Conservation (phyloP, 2,113 vertebrate species). For the Pluvianellus socialis region DNA sequence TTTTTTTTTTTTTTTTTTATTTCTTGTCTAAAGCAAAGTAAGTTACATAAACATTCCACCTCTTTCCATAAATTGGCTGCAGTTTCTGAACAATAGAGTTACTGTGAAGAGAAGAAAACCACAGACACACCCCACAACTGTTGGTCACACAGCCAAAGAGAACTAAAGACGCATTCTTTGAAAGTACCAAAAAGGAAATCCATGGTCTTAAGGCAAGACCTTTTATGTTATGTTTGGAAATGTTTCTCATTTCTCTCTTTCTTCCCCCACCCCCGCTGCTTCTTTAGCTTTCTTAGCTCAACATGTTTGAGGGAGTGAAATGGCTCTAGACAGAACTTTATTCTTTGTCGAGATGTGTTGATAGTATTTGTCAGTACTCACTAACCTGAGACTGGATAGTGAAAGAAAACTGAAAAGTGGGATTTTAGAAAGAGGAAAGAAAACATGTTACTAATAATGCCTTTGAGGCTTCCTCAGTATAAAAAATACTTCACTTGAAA, state of each 20-base stretch:
- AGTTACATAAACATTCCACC: conserved; percentile 86
- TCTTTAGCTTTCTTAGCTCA: conserved; percentile 39
- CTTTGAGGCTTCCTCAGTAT: conserved; percentile 29
- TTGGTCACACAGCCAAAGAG: conserved; percentile 76
- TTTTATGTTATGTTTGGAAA: conserved; percentile 80
- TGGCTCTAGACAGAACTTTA: conserved; percentile 55
- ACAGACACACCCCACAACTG: conserved; percentile 79
- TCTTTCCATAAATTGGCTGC: conserved; percentile 82
- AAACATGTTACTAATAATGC: conserved; percentile 42
- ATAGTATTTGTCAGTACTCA: conserved; percentile 65
- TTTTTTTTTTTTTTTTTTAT: conserved; percentile 54
- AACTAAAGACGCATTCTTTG: conserved; percentile 82
- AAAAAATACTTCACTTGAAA: neutral
- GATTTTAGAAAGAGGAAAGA: conserved; percentile 38
- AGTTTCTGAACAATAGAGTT: conserved; percentile 83
- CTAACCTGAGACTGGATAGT: conserved; percentile 47
- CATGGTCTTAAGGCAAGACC: conserved; percentile 79
- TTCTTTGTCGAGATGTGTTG: conserved; percentile 53
- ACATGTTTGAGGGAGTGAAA: conserved; percentile 57
- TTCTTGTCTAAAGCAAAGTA: conserved; percentile 81
- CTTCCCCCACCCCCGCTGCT: conserved; percentile 8
- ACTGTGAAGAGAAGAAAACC: conserved; percentile 81
- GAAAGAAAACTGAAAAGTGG: conserved; percentile 38
- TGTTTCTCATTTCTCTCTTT: conserved; percentile 55
- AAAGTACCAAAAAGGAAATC: conserved; percentile 83